Base-by-base conservation (phyloP, 2,888 invertebrate species). In the Chrysolina oricalcia region DNA sequence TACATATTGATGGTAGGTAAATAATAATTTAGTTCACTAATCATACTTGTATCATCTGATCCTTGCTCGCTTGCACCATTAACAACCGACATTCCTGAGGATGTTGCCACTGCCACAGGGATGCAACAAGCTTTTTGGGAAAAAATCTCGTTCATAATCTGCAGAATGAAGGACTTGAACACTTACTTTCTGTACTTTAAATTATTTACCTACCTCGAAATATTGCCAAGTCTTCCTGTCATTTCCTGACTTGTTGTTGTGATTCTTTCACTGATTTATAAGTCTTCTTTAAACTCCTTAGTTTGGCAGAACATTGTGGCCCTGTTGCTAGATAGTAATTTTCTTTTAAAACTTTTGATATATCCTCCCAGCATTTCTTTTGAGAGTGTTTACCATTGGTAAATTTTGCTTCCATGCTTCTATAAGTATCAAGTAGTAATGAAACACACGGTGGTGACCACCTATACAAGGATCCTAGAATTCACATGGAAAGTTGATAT, bases 181-280 rank as follows among this genome's bases (percentile, higher is more conserved):
- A n/a, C n/a, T n/a, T n/a, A n/a, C n/a, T n/a, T n/a, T n/a, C n/a
- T n/a, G n/a, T n/a, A n/a, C n/a, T n/a, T n/a, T n/a, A n/a, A n/a
- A n/a, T n/a, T n/a, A n/a, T n/a, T n/a, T n/a, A n/a, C n/a, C n/a
- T n/a, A 72, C 72, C 3, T 72, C 70, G 13, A 65, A 74, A 69
- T 43, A 74, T n/a, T 50, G 70, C 70, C 73, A 72, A 46, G 40
- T 46, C 27, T 50, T 48, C 46, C 50, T 56, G 35, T 67, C 62
- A 67, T 73, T 73, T 8, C 73, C 73, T 2, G 68, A 73, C 17
- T 68, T 73, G 13, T 43, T 46, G 46, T 73, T 68, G 13, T 67
- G 50, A 67, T 73, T n/a, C 73, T 27, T 63, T 68, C 0, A 73
- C 63, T 9, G 59, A 53, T 64, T 73, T 73, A 19, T 64, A 68